A percentile compares a stretch with the other conserved stretches of the same genome.
phyloP scores from a whole-genome alignment of 1,140 invertebrate species.

The Drosophila bocqueti region DNA sequence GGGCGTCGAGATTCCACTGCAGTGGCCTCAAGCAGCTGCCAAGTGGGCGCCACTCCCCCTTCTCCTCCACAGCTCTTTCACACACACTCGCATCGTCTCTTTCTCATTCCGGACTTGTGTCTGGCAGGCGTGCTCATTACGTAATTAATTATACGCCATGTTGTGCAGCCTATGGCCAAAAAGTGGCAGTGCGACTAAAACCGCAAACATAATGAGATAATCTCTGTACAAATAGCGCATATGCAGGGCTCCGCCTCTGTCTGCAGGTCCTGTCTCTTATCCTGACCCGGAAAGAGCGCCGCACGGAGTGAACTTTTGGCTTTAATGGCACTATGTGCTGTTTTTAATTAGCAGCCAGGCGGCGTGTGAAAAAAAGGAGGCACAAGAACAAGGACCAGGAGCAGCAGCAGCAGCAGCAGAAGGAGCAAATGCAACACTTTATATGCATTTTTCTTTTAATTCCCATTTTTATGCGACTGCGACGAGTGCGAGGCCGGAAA shows the following conservation, averaged over 20 bases:
- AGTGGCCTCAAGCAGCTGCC: conserved; percentile 47
- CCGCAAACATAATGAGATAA: conserved; percentile 79
- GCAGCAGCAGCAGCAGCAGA: conserved; percentile 8
- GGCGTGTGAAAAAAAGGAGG: conserved; percentile 19
- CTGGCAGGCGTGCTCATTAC: conserved; percentile 76
- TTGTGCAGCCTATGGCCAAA: conserved; percentile 71
- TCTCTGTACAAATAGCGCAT: conserved; percentile 75
- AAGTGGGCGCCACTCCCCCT: conserved; percentile 26
- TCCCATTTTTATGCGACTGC: conserved; percentile 73
- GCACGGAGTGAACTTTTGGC: conserved; percentile 71
- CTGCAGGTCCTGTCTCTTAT: conserved; percentile 23
- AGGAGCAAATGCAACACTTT: conserved; percentile 79
- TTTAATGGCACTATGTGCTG: conserved; percentile 77
- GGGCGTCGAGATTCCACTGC: conserved; percentile 40
- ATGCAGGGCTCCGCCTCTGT: conserved; percentile 30
- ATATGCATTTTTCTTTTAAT: conserved; percentile 83
- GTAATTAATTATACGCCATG: conserved; percentile 81
- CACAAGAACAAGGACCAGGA: conserved; percentile 28
- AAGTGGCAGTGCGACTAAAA: conserved; percentile 69
- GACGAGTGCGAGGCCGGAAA: conserved; percentile 52
- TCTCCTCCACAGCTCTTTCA: neutral
- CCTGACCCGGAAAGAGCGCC: conserved; percentile 38
- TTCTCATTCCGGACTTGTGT: conserved; percentile 27
- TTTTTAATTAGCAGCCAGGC: conserved; percentile 72
- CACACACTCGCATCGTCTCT: conserved; percentile 5